Conservation (phyloP, 1,140 invertebrate genomes). For the Philotrypesis tridentata region DNA sequence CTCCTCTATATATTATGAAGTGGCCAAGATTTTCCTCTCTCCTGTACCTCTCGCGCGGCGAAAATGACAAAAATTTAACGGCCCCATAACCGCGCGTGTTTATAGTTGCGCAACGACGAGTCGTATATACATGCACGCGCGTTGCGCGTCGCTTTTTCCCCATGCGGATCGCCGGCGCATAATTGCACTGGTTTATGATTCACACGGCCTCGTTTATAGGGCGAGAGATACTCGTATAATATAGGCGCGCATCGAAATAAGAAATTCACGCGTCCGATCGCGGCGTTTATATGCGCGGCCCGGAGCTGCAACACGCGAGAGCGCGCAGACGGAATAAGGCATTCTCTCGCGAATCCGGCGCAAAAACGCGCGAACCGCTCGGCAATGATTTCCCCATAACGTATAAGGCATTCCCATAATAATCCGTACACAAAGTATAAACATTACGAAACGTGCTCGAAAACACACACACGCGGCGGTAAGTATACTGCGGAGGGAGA, state of each 20-base stretch:
- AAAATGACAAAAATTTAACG: neutral
- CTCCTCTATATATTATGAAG: neutral
- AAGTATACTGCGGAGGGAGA: no score
- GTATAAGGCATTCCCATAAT: neutral
- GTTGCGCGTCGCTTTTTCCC: neutral
- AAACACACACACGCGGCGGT: no score
- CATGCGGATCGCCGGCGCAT: no score
- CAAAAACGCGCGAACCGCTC: neutral
- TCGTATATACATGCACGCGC: neutral
- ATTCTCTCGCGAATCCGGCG: neutral
- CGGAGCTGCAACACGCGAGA: neutral
- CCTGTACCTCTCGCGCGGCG: neutral
- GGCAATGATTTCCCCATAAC: neutral
- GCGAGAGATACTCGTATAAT: no score
- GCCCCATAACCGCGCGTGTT: neutral
- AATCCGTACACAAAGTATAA: constrained; percentile 28
- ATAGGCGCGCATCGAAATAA: no score
- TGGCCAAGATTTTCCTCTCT: neutral
- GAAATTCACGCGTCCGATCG: no score
- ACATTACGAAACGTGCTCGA: constrained; percentile 26
- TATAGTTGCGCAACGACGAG: neutral
- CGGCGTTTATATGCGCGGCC: neutral
- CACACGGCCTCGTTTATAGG: neutral
- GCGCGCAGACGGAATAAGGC: neutral
- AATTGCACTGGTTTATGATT: neutral